A percentile compares a stretch with the other conserved stretches of the same genome.
phyloP scores from a whole-genome alignment of 2,113 vertebrate species.

The Guaruba guarouba region DNA sequence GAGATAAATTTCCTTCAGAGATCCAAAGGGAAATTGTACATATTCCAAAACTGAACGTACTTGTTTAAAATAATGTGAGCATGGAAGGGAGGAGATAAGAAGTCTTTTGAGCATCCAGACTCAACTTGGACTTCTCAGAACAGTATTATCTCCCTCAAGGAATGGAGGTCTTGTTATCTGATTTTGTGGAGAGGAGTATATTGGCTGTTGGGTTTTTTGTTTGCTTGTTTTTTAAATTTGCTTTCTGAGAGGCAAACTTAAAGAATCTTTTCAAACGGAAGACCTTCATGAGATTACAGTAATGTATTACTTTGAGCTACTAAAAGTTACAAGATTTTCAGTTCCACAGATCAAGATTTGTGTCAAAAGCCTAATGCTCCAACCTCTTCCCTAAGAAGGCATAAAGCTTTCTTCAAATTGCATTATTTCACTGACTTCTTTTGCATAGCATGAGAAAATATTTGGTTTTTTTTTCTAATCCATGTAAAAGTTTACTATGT shows the following conservation, averaged over 20 bases:
- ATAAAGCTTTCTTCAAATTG: neutral
- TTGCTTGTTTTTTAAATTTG: neutral
- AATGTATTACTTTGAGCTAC: neutral
- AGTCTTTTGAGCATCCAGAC: neutral
- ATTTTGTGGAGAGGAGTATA: neutral
- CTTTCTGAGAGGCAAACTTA: neutral
- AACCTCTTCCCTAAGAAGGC: neutral
- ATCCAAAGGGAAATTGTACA: neutral
- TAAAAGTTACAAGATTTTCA: neutral
- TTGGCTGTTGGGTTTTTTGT: neutral
- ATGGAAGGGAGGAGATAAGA: neutral
- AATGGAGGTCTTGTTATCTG: accelerated
- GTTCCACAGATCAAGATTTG: neutral
- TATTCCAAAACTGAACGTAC: neutral
- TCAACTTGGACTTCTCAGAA: neutral
- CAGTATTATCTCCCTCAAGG: neutral
- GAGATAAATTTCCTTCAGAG: neutral
- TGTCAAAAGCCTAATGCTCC: neutral
- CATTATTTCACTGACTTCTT: neutral
- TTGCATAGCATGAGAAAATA: neutral
- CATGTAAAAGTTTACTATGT: neutral
- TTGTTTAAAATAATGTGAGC: neutral
- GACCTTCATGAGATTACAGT: neutral
- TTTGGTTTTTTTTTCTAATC: neutral
- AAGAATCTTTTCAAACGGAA: neutral